These are phyloP conservation scores for Griposia aprilina DNA, from an alignment of 2,888 invertebrate species.

Conservation along the genomic window DNA sequence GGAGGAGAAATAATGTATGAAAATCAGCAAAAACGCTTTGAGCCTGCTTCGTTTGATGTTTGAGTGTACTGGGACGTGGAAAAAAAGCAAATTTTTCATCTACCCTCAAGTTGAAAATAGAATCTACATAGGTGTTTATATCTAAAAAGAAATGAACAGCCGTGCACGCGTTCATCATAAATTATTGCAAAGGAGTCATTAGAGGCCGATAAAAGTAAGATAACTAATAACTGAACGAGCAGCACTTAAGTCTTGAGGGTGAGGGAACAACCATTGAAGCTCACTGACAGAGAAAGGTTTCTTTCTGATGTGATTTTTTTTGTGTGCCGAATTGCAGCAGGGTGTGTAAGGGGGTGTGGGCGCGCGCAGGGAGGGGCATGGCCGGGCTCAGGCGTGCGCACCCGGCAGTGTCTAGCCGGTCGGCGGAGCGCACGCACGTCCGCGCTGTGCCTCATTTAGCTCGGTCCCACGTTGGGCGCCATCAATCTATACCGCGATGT, in stretches of 20 bases:
- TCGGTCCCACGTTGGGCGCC: constrained; percentile 84
- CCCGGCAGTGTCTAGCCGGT: constrained; percentile 84
- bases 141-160: constrained; percentile 78
- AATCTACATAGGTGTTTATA: constrained; percentile 81
- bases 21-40: constrained; percentile 79
- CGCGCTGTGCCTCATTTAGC: constrained; percentile 62
- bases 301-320: constrained; percentile 85
- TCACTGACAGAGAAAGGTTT: constrained; percentile 86
- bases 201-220: constrained; percentile 77
- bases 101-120: constrained; percentile 71
- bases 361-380: constrained; percentile 74
- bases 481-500: constrained; percentile 73
- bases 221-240: constrained; percentile 83
- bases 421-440: constrained; percentile 74
- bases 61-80: constrained; percentile 75
- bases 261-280: constrained; percentile 82
- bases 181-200: constrained; percentile 82
- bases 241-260: constrained; percentile 80
- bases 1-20: constrained; percentile 79
- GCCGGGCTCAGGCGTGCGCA: constrained; percentile 88
- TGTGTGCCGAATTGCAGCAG: constrained; percentile 85
- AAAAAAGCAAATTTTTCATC: constrained; percentile 65
- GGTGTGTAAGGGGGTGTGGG: constrained; percentile 66
- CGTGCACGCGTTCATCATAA: constrained; percentile 75
- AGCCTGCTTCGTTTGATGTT: constrained; percentile 82